Percentiles rank a stretch among this genome's conserved stretches.
Evolutionary conservation across 1,140 invertebrate species (phyloP).

Genomic region (Procambarus virginalis): DNA sequence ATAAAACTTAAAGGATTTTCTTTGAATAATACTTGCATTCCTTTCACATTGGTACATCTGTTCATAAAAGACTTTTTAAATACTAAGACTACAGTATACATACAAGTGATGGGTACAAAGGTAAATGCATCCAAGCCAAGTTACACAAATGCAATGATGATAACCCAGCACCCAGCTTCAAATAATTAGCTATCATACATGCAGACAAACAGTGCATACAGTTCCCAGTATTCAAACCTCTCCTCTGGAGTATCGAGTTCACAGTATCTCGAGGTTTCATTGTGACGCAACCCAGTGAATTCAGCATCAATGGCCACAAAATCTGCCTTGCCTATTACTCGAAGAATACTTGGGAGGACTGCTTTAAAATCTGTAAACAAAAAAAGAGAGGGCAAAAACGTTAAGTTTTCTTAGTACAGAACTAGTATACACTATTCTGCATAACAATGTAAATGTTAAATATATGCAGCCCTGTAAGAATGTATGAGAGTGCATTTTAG

Average conservation of each 20-base stretch:
- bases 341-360: conserved; percentile 28
- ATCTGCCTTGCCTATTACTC: conserved; percentile 39
- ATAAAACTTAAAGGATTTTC: too few relatives aligned
- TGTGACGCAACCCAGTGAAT: conserved; percentile 49
- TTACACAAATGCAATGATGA: too few relatives aligned
- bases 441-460: not conserved
- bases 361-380: conserved; percentile 51
- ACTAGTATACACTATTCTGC: too few relatives aligned
- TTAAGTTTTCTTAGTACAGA: not conserved
- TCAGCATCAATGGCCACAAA: conserved; percentile 60
- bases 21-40: too few relatives aligned
- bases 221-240: conserved; percentile 28
- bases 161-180: not conserved
- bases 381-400: not conserved
- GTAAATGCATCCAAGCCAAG: too few relatives aligned
- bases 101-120: not conserved
- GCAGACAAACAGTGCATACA: not conserved
- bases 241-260: conserved; percentile 59
- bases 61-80: too few relatives aligned
- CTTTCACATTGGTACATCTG: too few relatives aligned
- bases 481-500: not conserved
- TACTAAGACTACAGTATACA: too few relatives aligned
- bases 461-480: not conserved
- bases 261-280: conserved; percentile 29
- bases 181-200: not conserved